These are phyloP conservation scores for Porites cylindrica DNA, from an alignment of 92 coral and sea anemone species.

Conservation along the genomic window DNA sequence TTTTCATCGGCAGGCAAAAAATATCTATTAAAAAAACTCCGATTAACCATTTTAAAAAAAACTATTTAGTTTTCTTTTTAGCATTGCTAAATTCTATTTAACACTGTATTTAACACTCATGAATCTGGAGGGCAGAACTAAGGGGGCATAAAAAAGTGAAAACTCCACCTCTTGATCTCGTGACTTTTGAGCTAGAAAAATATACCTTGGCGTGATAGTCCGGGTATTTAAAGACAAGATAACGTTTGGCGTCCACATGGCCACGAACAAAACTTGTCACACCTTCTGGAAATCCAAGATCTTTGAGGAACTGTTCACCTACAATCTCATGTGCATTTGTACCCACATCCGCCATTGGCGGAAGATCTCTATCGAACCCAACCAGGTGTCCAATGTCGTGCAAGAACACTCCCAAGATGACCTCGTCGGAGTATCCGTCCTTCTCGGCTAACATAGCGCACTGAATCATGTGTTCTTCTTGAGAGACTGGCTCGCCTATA, in stretches of 20 bases:
- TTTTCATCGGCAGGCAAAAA: background rate
- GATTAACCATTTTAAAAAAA: too few species aligned
- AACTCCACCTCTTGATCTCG: too few species aligned
- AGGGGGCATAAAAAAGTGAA: too few species aligned
- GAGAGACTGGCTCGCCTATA: conserved; percentile 93
- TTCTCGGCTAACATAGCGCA: conserved; percentile 99
- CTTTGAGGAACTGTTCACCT: conserved; percentile 84
- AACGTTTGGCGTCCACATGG: conserved; percentile 96
- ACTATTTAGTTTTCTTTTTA: too few species aligned
- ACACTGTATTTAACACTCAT: too few species aligned
- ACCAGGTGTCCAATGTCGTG: conserved; percentile 97
- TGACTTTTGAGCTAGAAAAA: too few species aligned
- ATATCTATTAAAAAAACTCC: too few species aligned
- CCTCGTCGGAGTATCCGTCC: conserved; percentile 81
- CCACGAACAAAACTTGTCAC: conserved; percentile 91
- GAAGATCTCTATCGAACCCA: conserved; percentile 74
- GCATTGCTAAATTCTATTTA: too few species aligned
- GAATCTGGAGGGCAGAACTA: too few species aligned
- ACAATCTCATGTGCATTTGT: conserved; percentile 81
- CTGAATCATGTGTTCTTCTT: conserved; percentile 90
- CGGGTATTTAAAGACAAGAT: conserved; percentile 82
- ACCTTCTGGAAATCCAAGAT: conserved; percentile 86
- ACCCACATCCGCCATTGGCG: conserved; percentile 87
- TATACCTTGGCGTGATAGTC: conserved; percentile 83
- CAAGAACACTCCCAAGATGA: conserved; percentile 85